Base-by-base conservation (phyloP, 1,140 invertebrate genomes). In the Pseudomyrmex dendroicus region DNA sequence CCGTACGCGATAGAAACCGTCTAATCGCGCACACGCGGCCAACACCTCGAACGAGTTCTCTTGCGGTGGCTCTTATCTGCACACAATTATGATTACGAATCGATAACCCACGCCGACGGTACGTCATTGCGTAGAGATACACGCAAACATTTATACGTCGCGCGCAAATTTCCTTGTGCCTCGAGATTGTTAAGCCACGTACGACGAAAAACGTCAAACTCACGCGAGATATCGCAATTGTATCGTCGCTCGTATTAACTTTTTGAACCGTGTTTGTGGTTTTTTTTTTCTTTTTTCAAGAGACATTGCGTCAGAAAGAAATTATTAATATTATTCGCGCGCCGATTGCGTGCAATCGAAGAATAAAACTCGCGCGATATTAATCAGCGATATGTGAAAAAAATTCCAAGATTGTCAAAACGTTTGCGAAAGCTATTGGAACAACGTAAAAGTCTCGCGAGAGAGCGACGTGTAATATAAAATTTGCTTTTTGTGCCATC, bases 11-110 rank as follows among this genome's bases (percentile, higher is more conserved):
- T 25, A 25, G 25, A 25, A 25, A 44, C 4, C 13, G 35, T 68
- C 20, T 59, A 61, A 35, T 35, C 44, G 52, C 64, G 20, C 20
- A 20, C 20, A 46, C 7, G 8, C 35, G 25, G 35, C 4, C 22
- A 25, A 78, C 35, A 78, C 44, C 52, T 78, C 74, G 50, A 22
- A 22, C 52, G 3, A 17, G 12, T 13, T 22, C 44, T 76, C 35
- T 20, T 52, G 54, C 66, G 46, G 56, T 64, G n/a, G 8, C 48
- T 61, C 77, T 87, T 88, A 84, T 88, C 86, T 84, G 9, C 15
- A 2, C 35, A 7, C 74, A 82, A 84, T 86, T 86, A 84, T 64
- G 82, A 86, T 84, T 87, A 84, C 54, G 44, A 88, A 87, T 87
- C 82, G 86, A 88, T 88, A 88, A 87, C 74, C 59, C 66, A 50